Evolutionary conservation across 2,113 vertebrate genomes (phyloP).

Genomic region (Spheniscus mendiculus): DNA sequence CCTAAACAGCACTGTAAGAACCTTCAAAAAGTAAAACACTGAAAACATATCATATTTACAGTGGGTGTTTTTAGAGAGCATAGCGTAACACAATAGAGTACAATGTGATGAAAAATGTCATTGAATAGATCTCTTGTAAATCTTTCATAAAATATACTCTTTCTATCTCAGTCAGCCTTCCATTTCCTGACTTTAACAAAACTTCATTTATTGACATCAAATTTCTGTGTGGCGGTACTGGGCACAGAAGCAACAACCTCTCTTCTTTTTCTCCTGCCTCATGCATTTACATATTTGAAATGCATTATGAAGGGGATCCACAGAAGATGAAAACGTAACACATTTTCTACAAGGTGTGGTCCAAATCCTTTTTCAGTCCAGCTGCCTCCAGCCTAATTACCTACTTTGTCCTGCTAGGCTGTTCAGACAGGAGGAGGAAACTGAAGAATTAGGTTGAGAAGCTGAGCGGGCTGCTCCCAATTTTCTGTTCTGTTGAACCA

Average conservation of each 20-base stretch:
- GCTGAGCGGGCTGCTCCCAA: background rate
- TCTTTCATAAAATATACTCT: background rate
- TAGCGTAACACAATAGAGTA: background rate
- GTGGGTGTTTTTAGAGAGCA: background rate
- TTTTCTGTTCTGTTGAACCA: background rate
- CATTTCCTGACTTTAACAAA: background rate
- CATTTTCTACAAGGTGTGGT: background rate
- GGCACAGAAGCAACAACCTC: background rate
- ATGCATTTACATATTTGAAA: background rate
- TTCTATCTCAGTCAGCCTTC: background rate
- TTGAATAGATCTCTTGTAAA: background rate
- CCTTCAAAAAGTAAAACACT: background rate
- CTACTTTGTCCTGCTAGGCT: background rate
- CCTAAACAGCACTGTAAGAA: background rate
- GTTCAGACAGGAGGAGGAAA: background rate
- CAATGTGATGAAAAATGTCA: background rate
- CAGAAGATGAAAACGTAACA: background rate
- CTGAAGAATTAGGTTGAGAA: background rate
- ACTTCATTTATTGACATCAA: background rate
- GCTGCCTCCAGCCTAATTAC: background rate
- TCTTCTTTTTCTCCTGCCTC: background rate
- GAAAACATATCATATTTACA: background rate
- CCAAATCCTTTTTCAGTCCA: background rate
- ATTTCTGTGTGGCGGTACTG: background rate
- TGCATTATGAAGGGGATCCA: background rate